These are phyloP conservation scores for Columba livia DNA, from an alignment of 2,113 vertebrate genomes.

Conservation along the genomic window DNA sequence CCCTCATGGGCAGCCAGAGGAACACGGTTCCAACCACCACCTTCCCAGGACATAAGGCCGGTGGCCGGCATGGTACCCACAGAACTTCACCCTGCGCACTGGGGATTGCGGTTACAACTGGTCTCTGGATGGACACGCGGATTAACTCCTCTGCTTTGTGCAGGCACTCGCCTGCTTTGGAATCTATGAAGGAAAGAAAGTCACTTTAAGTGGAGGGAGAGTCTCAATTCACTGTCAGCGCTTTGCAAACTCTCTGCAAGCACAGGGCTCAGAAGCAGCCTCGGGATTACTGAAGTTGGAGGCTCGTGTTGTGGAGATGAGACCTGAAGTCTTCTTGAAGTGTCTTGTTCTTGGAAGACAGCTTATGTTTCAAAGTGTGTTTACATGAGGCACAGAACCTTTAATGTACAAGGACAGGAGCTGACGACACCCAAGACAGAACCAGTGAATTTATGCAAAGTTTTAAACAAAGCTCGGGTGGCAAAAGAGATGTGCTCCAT, in stretches of 20 bases:
- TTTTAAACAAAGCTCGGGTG: slow-evolving; percentile 33
- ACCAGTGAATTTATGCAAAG: background rate
- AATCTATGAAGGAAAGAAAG: background rate
- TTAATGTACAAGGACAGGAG: background rate
- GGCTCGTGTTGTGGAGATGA: background rate
- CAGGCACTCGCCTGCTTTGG: fast-evolving
- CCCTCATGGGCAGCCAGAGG: background rate
- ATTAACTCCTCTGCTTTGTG: background rate
- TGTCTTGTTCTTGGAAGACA: background rate
- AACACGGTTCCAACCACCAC: fast-evolving
- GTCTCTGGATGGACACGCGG: fast-evolving
- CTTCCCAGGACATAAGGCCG: fast-evolving
- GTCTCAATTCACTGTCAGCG: background rate
- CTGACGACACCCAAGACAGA: background rate
- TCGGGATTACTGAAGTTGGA: background rate
- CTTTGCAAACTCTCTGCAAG: background rate
- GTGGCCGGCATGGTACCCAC: fast-evolving
- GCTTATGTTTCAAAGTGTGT: background rate
- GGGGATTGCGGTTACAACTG: background rate
- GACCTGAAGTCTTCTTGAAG: background rate
- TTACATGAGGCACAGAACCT: background rate
- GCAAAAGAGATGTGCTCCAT: slow-evolving; percentile 33
- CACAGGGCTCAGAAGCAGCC: background rate
- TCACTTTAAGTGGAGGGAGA: background rate
- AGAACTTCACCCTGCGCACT: background rate